Percentiles rank a stretch among this genome's conserved stretches.
These are phyloP conservation scores for Trypoxylus dichotomus DNA, from an alignment of 1,140 invertebrate species.

Conservation along the genomic window DNA sequence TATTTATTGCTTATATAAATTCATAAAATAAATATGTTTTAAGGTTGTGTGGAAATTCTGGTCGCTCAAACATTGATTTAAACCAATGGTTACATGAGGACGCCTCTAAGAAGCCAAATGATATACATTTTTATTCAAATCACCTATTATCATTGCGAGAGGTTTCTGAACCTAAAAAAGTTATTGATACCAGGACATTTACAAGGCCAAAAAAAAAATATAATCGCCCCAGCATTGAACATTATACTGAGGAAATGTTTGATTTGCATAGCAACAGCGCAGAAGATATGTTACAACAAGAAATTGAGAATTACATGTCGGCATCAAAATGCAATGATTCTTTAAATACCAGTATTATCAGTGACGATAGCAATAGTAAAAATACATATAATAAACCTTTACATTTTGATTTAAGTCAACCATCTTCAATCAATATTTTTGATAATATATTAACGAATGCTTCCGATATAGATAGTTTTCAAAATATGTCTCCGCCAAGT, in stretches of 20 bases:
- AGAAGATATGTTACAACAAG: not conserved
- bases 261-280: constrained; percentile 34
- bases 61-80: constrained; percentile 28
- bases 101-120: constrained; percentile 2
- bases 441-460: constrained; percentile 44
- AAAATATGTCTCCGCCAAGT: constrained; percentile 53
- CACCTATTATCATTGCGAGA: constrained; percentile 25
- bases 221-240: constrained; percentile 52
- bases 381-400: constrained; percentile 30
- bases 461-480: constrained; percentile 46
- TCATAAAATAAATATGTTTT: constrained; percentile 24
- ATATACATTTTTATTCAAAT: constrained; percentile 27
- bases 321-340: not conserved
- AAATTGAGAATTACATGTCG: constrained; percentile 14
- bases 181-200: constrained; percentile 57
- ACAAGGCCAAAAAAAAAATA: constrained; percentile 56
- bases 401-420: constrained; percentile 50
- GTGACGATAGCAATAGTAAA: constrained; percentile 17
- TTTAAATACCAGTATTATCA: constrained; percentile 1
- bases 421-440: constrained; percentile 46
- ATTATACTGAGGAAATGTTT: constrained; percentile 49
- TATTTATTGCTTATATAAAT: not conserved
- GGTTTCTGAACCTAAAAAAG: constrained; percentile 38
- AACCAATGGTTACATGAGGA: constrained; percentile 38
- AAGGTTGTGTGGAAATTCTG: constrained; percentile 33